Evolutionary conservation across 2,113 vertebrate genomes (phyloP).

Genomic region (Trichomycterus rosablanca): DNA sequence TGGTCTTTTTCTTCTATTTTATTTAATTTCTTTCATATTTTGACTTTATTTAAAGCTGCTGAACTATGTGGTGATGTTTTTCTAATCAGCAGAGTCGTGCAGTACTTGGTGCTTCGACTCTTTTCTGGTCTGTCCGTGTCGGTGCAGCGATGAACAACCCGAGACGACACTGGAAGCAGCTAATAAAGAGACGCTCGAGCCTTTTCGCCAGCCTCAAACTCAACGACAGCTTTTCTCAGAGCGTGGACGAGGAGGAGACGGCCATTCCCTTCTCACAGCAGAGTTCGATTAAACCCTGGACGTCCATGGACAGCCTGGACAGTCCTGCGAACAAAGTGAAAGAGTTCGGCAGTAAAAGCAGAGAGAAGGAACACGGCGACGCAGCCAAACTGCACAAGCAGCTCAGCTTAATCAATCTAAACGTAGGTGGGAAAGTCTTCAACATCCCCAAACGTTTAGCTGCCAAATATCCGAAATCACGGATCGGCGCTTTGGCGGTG

Average conservation of each 20-base stretch:
- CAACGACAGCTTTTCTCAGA: slow-evolving; percentile 57
- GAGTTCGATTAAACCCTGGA: slow-evolving; percentile 77
- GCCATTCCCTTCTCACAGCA: slow-evolving; percentile 75
- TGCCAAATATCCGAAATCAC: slow-evolving; percentile 69
- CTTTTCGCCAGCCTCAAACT: slow-evolving; percentile 73
- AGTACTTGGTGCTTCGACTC: too few species aligned
- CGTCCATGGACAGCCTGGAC: slow-evolving; percentile 73
- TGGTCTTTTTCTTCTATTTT: not conserved
- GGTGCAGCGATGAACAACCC: slow-evolving; percentile 48
- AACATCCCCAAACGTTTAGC: slow-evolving; percentile 66
- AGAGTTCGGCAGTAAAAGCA: not conserved
- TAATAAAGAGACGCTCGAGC: slow-evolving; percentile 64
- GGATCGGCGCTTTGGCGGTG: slow-evolving; percentile 75
- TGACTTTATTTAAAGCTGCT: too few species aligned
- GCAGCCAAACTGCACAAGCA: slow-evolving; percentile 38
- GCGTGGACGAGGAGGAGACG: slow-evolving; percentile 51
- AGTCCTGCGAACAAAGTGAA: not conserved
- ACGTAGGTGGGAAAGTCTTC: slow-evolving; percentile 78
- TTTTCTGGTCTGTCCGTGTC: not conserved
- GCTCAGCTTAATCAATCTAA: slow-evolving; percentile 73
- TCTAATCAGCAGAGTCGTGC: too few species aligned
- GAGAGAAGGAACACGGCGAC: slow-evolving; percentile 1
- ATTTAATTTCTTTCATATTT: not conserved
- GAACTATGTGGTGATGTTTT: too few species aligned
- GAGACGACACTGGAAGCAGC: slow-evolving; percentile 45